Conservation (phyloP, 2,888 invertebrate species). For the Autographa gamma region DNA sequence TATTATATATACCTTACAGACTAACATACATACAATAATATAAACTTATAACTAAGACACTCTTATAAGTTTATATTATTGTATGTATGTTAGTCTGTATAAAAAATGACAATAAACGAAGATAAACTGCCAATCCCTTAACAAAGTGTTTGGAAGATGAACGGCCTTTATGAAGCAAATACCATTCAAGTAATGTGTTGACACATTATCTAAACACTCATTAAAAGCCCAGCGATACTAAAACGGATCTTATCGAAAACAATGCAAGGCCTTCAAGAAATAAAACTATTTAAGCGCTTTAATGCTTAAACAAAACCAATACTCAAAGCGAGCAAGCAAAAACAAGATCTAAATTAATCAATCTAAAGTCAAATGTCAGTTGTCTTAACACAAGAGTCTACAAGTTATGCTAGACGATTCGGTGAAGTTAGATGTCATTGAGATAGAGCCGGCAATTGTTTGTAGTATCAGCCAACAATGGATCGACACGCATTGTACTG, state of each 20-base stretch:
- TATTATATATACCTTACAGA: too few species aligned
- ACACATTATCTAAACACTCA: not conserved
- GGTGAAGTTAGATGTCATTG: conserved; percentile 82
- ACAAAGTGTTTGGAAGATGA: conserved; percentile 13
- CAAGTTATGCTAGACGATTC: conserved; percentile 67
- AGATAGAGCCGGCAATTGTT: conserved; percentile 79
- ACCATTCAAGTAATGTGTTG: not conserved
- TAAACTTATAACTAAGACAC: too few species aligned
- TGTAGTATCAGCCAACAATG: conserved; percentile 73
- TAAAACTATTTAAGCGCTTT: not conserved
- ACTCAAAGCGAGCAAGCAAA: conserved; percentile 15
- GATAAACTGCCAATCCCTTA: conserved; percentile 10
- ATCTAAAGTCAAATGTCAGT: conserved; percentile 26
- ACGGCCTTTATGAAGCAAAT: conserved; percentile 4
- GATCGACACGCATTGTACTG: conserved; percentile 81
- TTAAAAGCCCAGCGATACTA: not conserved
- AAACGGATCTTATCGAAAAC: conserved; percentile 6
- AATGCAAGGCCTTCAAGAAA: conserved; percentile 7
- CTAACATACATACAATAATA: too few species aligned
- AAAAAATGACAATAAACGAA: conserved; percentile 9
- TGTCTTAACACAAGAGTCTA: conserved; percentile 8
- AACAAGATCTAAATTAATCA: conserved; percentile 30
- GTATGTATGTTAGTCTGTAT: too few species aligned
- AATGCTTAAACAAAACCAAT: not conserved
- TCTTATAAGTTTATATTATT: too few species aligned